Conservation (phyloP, 2,888 invertebrate genomes). For the Cephonodes hylas region DNA sequence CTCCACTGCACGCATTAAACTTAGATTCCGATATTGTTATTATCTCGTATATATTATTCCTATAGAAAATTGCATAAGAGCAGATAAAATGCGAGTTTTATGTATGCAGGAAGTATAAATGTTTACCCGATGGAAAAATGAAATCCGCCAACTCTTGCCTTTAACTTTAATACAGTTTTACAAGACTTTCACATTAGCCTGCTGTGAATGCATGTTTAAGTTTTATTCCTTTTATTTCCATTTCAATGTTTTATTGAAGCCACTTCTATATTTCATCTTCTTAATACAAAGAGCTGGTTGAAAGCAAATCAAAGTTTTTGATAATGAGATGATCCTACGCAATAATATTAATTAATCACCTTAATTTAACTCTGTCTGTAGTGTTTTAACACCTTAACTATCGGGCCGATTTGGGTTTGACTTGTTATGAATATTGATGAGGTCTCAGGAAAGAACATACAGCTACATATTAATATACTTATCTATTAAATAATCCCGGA, state of each 20-base stretch:
- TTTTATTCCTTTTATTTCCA: neutral
- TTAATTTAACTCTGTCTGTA: too few relatives aligned
- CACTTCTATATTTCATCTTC: neutral
- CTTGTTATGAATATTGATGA: too few relatives aligned
- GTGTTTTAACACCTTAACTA: too few relatives aligned
- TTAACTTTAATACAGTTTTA: slow-evolving; percentile 1
- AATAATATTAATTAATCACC: too few relatives aligned
- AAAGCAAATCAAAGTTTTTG: too few relatives aligned
- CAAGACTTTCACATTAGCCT: slow-evolving; percentile 4
- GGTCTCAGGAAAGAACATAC: too few relatives aligned
- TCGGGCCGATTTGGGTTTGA: too few relatives aligned
- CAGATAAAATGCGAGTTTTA: neutral
- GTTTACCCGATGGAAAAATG: slow-evolving; percentile 9
- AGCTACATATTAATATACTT: too few relatives aligned
- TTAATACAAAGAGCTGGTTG: neutral
- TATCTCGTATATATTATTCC: neutral
- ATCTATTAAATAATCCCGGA: too few relatives aligned
- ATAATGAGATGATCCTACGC: too few relatives aligned
- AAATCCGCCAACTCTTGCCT: slow-evolving; percentile 26
- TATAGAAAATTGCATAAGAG: neutral
- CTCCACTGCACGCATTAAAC: too few relatives aligned
- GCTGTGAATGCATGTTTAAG: slow-evolving; percentile 1
- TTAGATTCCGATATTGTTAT: neutral
- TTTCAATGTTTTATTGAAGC: neutral
- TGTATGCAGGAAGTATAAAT: neutral